Percentiles rank a stretch among this genome's conserved stretches.
phyloP scores from a whole-genome alignment of 2,888 invertebrate species.

The Acanthosepion esculentum region DNA sequence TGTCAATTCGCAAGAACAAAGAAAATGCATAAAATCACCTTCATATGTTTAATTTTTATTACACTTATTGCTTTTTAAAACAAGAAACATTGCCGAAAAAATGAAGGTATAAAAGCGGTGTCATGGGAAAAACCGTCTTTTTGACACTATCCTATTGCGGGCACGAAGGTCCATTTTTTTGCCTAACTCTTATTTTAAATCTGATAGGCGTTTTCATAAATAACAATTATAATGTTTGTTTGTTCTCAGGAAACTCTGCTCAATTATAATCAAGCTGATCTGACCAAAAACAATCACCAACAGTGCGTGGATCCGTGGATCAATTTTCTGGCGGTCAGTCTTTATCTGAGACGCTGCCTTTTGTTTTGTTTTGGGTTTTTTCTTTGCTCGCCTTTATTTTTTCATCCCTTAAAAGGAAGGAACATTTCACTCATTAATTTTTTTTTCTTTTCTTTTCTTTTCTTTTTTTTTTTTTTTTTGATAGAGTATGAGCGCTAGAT shows the following conservation, averaged over 20 bases:
- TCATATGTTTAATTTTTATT: too few species aligned
- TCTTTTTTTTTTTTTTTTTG: neutral
- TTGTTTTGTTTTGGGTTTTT: neutral
- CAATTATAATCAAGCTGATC: neutral
- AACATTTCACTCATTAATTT: neutral
- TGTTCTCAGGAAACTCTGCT: conserved; percentile 10
- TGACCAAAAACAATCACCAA: neutral
- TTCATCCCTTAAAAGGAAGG: too few species aligned
- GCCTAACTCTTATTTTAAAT: neutral
- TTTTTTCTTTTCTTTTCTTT: too few species aligned
- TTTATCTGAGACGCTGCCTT: neutral
- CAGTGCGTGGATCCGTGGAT: neutral
- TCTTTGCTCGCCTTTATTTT: neutral
- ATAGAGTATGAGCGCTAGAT: neutral
- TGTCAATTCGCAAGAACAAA: too few species aligned
- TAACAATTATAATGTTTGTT: neutral
- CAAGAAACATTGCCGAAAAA: too few species aligned
- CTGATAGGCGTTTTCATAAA: neutral
- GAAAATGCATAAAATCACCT: too few species aligned
- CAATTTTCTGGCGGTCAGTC: neutral
- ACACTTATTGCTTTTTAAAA: too few species aligned
- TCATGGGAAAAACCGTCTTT: too few species aligned
- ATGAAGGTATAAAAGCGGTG: too few species aligned
- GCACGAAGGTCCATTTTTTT: too few species aligned
- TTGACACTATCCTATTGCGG: too few species aligned